Conservation (phyloP, 2,113 vertebrate species). For the Phycodurus eques region DNA sequence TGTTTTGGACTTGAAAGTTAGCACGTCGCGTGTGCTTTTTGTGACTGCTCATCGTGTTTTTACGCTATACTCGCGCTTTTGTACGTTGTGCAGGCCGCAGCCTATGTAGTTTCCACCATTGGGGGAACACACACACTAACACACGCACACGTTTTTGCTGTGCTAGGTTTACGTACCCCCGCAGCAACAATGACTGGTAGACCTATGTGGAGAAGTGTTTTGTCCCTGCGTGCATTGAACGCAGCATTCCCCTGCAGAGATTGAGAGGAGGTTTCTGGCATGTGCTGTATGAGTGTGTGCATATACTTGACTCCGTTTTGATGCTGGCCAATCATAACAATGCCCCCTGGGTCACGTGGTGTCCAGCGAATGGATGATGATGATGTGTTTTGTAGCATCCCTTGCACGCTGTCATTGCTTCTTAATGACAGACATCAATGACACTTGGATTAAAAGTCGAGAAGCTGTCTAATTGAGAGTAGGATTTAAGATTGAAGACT, state of each 20-base stretch:
- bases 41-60: background rate
- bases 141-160: constrained; percentile 45
- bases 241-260: background rate
- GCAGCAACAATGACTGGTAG: background rate
- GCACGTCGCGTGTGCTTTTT: constrained; percentile 29
- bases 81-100: constrained; percentile 62
- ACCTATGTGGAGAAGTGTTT: background rate
- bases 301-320: background rate
- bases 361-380: background rate
- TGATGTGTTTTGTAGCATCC: constrained; percentile 18
- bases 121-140: constrained; percentile 49
- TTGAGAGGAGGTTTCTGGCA: background rate
- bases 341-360: constrained; percentile 19
- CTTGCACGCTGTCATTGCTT: constrained; percentile 28
- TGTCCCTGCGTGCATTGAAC: background rate
- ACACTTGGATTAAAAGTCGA: constrained; percentile 73
- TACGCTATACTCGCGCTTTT: background rate
- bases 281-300: background rate
- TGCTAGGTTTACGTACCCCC: constrained; percentile 45
- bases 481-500: background rate
- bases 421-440: constrained; percentile 58
- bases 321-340: constrained; percentile 19
- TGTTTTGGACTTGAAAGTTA: background rate
- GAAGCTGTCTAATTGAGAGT: constrained; percentile 60
- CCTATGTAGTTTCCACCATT: constrained; percentile 52